phyloP scores from a whole-genome alignment of 2,888 invertebrate genomes.

The Lithophane semibrunnea region DNA sequence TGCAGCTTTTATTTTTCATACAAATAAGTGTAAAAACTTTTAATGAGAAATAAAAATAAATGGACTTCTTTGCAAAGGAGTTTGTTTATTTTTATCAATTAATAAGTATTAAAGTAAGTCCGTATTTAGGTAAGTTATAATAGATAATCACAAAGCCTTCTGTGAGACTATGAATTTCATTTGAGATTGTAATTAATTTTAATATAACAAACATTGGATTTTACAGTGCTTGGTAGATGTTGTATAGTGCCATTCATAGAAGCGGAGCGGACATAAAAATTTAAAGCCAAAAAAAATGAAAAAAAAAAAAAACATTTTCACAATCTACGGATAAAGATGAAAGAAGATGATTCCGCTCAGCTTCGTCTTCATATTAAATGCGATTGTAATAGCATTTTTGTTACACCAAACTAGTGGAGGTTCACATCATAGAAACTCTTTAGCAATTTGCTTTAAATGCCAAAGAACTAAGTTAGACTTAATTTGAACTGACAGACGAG shows the following conservation, averaged over 20 bases:
- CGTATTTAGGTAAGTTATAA: slow-evolving; percentile 71
- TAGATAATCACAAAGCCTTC: slow-evolving; percentile 75
- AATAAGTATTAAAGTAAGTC: slow-evolving; percentile 74
- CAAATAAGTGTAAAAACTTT: slow-evolving; percentile 77
- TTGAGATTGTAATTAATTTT: slow-evolving; percentile 59
- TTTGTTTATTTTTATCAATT: slow-evolving; percentile 60
- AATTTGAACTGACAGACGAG: slow-evolving; percentile 59
- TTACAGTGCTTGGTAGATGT: slow-evolving; percentile 66
- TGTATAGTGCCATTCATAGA: slow-evolving; percentile 62
- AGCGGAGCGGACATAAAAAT: slow-evolving; percentile 14
- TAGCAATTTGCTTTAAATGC: slow-evolving; percentile 67
- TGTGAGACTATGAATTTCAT: slow-evolving; percentile 67
- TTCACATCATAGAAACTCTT: slow-evolving; percentile 54
- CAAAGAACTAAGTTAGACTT: slow-evolving; percentile 72
- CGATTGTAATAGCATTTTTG: slow-evolving; percentile 43
- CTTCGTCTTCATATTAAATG: slow-evolving; percentile 38
- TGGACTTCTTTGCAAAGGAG: slow-evolving; percentile 42
- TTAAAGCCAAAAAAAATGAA: neutral
- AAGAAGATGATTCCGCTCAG: neutral
- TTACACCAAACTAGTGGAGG: slow-evolving; percentile 44
- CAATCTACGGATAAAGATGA: neutral
- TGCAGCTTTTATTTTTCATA: slow-evolving; percentile 88
- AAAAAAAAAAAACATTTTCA: slow-evolving; percentile 3
- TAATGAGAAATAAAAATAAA: slow-evolving; percentile 61
- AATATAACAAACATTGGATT: slow-evolving; percentile 51